These are phyloP conservation scores for Osmerus mordax DNA, from an alignment of 2,113 vertebrate species.

Conservation along the genomic window DNA sequence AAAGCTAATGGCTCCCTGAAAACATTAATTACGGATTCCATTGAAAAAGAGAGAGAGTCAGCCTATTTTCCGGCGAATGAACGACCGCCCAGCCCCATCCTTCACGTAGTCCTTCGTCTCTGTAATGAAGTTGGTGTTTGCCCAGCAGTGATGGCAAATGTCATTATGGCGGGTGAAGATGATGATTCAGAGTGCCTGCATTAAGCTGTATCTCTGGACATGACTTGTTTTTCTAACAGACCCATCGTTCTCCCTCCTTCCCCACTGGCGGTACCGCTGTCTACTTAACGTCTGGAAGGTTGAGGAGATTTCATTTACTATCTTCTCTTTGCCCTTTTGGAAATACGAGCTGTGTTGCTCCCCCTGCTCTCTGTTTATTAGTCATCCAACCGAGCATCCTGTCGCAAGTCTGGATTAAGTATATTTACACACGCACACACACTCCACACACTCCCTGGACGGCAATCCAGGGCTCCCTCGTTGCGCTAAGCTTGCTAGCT, in stretches of 20 bases:
- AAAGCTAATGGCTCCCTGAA: constrained; percentile 46
- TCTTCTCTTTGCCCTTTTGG: constrained; percentile 42
- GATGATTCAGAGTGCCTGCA: constrained; percentile 51
- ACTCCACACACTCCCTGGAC: not conserved
- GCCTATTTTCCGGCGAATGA: constrained; percentile 34
- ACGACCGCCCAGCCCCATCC: constrained; percentile 47
- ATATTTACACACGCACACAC: constrained; percentile 2
- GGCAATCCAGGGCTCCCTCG: constrained; percentile 19
- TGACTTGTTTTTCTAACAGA: constrained; percentile 51
- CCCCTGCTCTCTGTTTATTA: constrained; percentile 15
- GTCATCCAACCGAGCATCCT: constrained; percentile 38
- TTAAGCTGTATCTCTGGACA: constrained; percentile 53
- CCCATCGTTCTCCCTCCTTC: constrained; percentile 40
- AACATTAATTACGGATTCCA: constrained; percentile 46
- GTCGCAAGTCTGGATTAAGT: constrained; percentile 13
- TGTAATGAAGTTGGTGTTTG: constrained; percentile 54
- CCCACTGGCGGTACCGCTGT: constrained; percentile 54
- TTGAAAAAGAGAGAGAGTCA: constrained; percentile 34
- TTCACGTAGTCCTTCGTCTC: constrained; percentile 49
- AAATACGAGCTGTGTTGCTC: constrained; percentile 20
- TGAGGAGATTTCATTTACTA: constrained; percentile 45
- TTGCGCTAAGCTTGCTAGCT: constrained; percentile 30
- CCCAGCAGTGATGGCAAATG: constrained; percentile 58
- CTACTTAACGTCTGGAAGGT: constrained; percentile 49
- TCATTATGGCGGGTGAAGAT: constrained; percentile 61